Base-by-base conservation (phyloP, 2,113 vertebrate genomes). In the Lichenostomus cassidix region DNA sequence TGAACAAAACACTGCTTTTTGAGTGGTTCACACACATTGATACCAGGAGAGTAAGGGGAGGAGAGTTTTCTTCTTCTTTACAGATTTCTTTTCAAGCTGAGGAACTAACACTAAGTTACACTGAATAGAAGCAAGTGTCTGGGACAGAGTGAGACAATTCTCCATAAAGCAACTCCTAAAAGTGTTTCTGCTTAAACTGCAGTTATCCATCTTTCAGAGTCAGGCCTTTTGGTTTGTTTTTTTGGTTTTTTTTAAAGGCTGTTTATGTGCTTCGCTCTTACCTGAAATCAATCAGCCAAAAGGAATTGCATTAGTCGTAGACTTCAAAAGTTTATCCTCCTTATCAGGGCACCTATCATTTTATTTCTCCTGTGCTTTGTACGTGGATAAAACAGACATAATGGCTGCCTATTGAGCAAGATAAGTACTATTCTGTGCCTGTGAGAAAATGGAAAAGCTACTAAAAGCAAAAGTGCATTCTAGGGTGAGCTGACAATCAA, bases 391-490 rank as follows among this genome's bases (percentile, higher is more conserved):
- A 95, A 58, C 37, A 87, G 69, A 74, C 60, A 52, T 68, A 84
- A 82, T 87, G 52, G 69, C 37, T 90, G 44, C 39, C 81, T 83
- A 46, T 55, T 37, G 89, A 90, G 59, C 58, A 53, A 90, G 74
- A 64, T 67, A 81, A 56, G 53, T 90, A 68, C 76, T 68, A 53
- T 64, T 64, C 81, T 46, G 39, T 70, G 28, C 52, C 56, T 82
- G 55, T 64, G 55, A 83, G 73, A 78, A 92, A 79, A 69, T 44
- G 47, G 37, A 77, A 94, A 82, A 50, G 33, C 64, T 63, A 37
- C 87, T 89, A 73, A 90, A 95, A 92, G 92, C 76, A 93, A 82
- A 82, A 89, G 33, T 67, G 49, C 47, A 47, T 94, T 92, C 47
- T 56, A 89, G 44, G 53, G 67, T 88, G 50, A 94, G 65, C 60